A percentile compares a stretch with the other conserved stretches of the same genome.
Conservation (phyloP, 1,140 invertebrate genomes). For the Macrobrachium nipponense region DNA sequence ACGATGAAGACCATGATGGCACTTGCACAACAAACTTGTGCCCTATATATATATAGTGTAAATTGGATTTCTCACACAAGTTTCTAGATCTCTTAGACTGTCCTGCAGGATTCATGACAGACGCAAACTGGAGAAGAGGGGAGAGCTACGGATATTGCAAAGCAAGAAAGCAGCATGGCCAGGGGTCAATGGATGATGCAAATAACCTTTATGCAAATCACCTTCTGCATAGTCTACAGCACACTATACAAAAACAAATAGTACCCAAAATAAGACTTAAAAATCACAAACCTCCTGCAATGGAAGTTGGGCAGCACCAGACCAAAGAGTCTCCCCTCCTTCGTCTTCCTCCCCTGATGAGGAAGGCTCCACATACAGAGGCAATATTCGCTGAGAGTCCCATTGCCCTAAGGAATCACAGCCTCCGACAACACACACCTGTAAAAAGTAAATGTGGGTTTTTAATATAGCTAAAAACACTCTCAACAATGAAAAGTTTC, state of each 20-base stretch:
- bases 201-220: no score
- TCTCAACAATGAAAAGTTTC: not conserved
- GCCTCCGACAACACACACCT: constrained; percentile 71
- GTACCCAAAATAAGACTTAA: not conserved
- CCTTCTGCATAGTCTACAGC: no score
- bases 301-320: constrained; percentile 71
- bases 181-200: no score
- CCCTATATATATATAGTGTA: no score
- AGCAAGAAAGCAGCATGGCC: no score
- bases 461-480: not conserved
- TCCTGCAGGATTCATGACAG: no score
- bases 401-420: constrained; percentile 71
- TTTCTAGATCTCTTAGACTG: no score
- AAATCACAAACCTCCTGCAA: constrained; percentile 68
- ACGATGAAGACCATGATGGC: not conserved
- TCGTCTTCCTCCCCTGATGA: constrained; percentile 63
- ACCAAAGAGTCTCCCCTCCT: constrained; percentile 66
- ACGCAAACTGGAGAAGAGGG: no score
- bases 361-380: constrained; percentile 66
- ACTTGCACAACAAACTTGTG: no score
- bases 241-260: not conserved
- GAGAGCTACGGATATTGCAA: no score
- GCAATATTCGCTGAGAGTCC: constrained; percentile 65
- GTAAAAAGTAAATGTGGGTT: not conserved
- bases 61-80: no score